phyloP scores from a whole-genome alignment of 2,888 invertebrate species.

The Biston betularia region DNA sequence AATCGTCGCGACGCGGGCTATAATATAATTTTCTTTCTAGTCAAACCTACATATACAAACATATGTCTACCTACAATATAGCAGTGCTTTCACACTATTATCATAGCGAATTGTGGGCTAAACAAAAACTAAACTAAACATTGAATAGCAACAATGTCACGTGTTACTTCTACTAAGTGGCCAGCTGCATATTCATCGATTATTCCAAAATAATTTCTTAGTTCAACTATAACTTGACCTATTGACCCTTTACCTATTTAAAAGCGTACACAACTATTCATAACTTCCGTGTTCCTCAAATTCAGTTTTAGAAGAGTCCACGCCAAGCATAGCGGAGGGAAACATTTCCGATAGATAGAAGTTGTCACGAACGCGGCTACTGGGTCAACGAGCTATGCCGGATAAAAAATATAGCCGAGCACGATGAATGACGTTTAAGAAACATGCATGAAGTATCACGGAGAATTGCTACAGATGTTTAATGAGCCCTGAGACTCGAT shows the following conservation, averaged over 20 bases:
- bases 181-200: slow-evolving; percentile 1
- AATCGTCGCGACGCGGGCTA: neutral
- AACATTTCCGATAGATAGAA: slow-evolving; percentile 57
- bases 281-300: slow-evolving; percentile 45
- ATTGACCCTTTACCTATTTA: slow-evolving; percentile 40
- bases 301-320: slow-evolving; percentile 38
- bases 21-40: neutral
- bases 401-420: slow-evolving; percentile 48
- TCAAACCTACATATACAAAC: too few species aligned
- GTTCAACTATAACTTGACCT: slow-evolving; percentile 35
- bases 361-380: slow-evolving; percentile 76
- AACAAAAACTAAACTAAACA: too few species aligned
- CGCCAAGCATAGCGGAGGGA: slow-evolving; percentile 31
- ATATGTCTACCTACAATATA: too few species aligned
- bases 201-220: neutral
- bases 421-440: slow-evolving; percentile 36
- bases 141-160: too few species aligned
- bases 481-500: too few species aligned
- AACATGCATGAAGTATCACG: slow-evolving; percentile 32
- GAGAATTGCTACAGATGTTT: slow-evolving; percentile 6
- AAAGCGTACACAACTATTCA: slow-evolving; percentile 12
- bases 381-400: slow-evolving; percentile 72
- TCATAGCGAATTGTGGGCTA: too few species aligned
- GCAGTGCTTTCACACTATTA: too few species aligned
- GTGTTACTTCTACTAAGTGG: neutral